These are phyloP conservation scores for Megaceryle alcyon DNA, from an alignment of 2,797 vertebrate species.

Conservation along the genomic window DNA sequence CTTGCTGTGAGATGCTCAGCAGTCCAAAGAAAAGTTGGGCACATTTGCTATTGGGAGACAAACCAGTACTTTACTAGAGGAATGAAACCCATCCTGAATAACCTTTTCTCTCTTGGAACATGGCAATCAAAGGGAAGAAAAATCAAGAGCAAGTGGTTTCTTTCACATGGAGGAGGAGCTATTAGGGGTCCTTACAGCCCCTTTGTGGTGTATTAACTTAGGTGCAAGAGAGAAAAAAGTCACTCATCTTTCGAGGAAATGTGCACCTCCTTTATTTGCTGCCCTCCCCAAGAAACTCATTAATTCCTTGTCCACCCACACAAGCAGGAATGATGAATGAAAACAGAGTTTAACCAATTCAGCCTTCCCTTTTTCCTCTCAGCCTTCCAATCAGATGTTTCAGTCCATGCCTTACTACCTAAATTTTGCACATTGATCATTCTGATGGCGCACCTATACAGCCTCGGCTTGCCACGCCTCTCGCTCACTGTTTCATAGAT, in stretches of 20 bases:
- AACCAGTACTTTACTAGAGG: background rate
- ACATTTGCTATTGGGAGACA: background rate
- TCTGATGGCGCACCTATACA: background rate
- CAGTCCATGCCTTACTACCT: background rate
- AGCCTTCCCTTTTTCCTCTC: conserved; percentile 1
- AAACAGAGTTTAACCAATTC: conserved; percentile 43
- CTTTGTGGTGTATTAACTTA: background rate
- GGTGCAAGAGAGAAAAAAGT: background rate
- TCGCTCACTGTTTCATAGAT: background rate
- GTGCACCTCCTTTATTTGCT: conserved; percentile 20
- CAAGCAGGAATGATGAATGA: conserved; percentile 25
- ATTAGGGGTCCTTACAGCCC: background rate
- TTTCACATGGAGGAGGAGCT: background rate
- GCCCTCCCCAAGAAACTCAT: conserved; percentile 44
- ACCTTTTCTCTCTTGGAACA: background rate
- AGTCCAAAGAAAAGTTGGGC: background rate
- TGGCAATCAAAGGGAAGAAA: background rate
- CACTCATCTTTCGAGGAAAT: conserved; percentile 36
- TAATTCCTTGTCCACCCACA: conserved; percentile 66
- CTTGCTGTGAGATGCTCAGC: background rate
- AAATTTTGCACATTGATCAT: background rate
- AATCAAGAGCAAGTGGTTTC: background rate
- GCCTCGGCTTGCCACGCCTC: background rate
- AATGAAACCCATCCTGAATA: background rate
- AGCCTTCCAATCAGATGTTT: background rate